A percentile compares a stretch with the other conserved stretches of the same genome.
Conservation (phyloP, 2,113 vertebrate genomes). For the Hyla sarda region DNA sequence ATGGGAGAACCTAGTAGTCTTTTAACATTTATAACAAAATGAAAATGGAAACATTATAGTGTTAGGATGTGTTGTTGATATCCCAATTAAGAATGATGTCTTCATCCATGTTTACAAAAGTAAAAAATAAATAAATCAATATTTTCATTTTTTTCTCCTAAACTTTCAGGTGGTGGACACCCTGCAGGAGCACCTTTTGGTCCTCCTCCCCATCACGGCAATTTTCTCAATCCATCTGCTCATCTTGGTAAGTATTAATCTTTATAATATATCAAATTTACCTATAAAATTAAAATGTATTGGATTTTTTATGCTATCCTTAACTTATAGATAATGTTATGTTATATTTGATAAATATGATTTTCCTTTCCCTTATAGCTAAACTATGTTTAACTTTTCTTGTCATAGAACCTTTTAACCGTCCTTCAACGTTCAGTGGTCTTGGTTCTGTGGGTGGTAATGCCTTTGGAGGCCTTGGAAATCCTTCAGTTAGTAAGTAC, state of each 20-base stretch:
- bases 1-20: too few relatives aligned
- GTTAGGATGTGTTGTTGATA: too few relatives aligned
- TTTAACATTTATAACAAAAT: too few relatives aligned
- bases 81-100: too few relatives aligned
- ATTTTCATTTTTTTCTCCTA: not conserved
- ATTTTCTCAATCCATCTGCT: conserved; percentile 89
- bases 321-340: not conserved
- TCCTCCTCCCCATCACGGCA: conserved; percentile 90
- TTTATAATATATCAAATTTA: not conserved
- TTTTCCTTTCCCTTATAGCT: not conserved
- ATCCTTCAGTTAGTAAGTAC: conserved; percentile 96
- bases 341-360: not conserved
- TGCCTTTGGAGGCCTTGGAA: conserved; percentile 95
- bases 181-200: conserved; percentile 87
- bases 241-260: conserved; percentile 83
- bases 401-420: conserved; percentile 87
- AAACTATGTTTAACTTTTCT: conserved; percentile 39
- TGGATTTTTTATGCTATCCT: not conserved
- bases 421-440: conserved; percentile 88
- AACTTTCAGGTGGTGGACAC: conserved; percentile 83
- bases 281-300: not conserved
- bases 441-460: conserved; percentile 90
- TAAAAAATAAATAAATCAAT: too few relatives aligned
- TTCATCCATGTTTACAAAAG: too few relatives aligned
- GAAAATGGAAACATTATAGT: too few relatives aligned